Evolutionary conservation across 2,888 invertebrate species (phyloP), one percentile per base, ranked within the genome.

Genomic region (Netelia melanura): DNA sequence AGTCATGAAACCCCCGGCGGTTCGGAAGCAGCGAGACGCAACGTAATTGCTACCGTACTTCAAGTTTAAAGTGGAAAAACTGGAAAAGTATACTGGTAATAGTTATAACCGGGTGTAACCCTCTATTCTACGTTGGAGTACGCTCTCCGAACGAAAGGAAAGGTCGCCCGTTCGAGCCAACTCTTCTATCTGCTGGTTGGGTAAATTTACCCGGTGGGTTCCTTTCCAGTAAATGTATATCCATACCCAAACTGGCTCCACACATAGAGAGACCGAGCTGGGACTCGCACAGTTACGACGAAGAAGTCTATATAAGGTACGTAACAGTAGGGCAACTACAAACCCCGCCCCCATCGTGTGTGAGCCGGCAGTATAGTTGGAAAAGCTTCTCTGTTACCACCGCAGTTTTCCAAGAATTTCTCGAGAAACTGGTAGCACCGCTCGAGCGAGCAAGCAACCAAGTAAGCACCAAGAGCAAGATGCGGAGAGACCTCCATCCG

Each of bases 71-170:
- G 54, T 75, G 68, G 67, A 14, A 68, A 75, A 81, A 75, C 75
- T 62, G 62, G 38, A 68, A 77, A 77, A 76, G 65, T 77, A 77
- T 21, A 77, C 64, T 23, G 38, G 71, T 48, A 44, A 71, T 71
- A 76, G 70, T 86, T 79, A 71, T 76, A 74, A 81, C 75, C 81
- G 62, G 38, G 38, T 38, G 81, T 82, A 84, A 83, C 70, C 56
- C 64, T 43, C 71, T 58, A 38, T 74, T 65, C 48, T 25, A 21
- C 38, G 17, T 48, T 75, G 56, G 56, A 54, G 71, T 70, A 75
- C 81, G 25, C 65, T 56, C 65, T 38, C 6, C 38, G 38, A 38
- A 38, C 38, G 38, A 38, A 25, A 25, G 43, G 62, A 38, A 79
- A 68, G 61, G 68, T 74, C 79, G 71, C 62, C 64, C 54, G 44